Conservation (phyloP, 2,888 invertebrate genomes). For the Lasioglossum figueresi region DNA sequence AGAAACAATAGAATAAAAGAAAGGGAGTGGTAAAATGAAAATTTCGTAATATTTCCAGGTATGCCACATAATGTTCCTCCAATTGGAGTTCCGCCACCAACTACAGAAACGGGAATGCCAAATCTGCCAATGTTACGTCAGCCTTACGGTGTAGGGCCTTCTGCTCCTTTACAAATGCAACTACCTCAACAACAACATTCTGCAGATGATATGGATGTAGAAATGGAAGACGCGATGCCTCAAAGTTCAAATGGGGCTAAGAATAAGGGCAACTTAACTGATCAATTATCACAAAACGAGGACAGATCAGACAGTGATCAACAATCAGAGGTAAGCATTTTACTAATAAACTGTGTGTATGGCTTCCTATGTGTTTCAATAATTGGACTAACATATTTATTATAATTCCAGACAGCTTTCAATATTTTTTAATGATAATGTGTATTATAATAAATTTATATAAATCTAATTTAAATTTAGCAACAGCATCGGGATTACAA, state of each 20-base stretch:
- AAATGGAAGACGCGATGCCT: conserved; percentile 87
- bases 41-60: conserved; percentile 71
- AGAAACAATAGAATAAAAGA: background rate
- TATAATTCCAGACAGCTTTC: conserved; percentile 8
- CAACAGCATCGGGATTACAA: conserved; percentile 71
- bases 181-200: conserved; percentile 81
- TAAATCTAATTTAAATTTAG: conserved; percentile 26
- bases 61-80: conserved; percentile 84
- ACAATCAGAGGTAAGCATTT: conserved; percentile 63
- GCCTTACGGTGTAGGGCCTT: conserved; percentile 80
- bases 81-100: conserved; percentile 83
- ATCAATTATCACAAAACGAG: conserved; percentile 86
- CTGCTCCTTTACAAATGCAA: conserved; percentile 78
- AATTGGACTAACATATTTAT: background rate
- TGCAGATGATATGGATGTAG: conserved; percentile 93
- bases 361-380: background rate
- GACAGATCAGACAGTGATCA: conserved; percentile 70
- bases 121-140: conserved; percentile 81
- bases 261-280: conserved; percentile 81
- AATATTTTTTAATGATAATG: background rate
- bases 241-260: conserved; percentile 69
- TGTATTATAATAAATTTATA: conserved; percentile 15
- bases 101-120: conserved; percentile 80
- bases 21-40: background rate
- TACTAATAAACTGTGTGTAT: background rate